Percentiles rank a stretch among this genome's conserved stretches.
These are phyloP conservation scores for Nephrotoma appendiculata DNA, from an alignment of 2,888 invertebrate species.

Conservation along the genomic window DNA sequence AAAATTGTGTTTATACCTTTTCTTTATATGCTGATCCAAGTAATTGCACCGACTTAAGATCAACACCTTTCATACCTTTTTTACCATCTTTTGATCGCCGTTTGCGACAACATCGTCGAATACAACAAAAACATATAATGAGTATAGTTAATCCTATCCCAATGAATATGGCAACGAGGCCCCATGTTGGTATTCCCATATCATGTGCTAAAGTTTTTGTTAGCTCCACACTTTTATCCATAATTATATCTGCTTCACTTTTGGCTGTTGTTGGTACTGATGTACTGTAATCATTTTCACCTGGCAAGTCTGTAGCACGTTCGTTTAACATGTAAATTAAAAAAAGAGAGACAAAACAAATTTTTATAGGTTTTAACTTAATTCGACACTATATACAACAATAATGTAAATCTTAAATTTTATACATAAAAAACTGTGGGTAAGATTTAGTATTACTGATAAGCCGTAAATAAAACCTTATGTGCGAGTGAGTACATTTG, in stretches of 20 bases:
- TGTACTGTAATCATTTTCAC: neutral
- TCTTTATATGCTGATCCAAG: conserved; percentile 95
- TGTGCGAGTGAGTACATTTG: neutral
- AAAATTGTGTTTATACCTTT: conserved; percentile 55
- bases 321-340: neutral
- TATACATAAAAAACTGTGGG: neutral
- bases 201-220: conserved; percentile 49
- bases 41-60: conserved; percentile 91
- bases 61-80: conserved; percentile 88
- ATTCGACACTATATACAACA: neutral
- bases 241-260: conserved; percentile 23
- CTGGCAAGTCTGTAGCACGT: neutral
- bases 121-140: conserved; percentile 81
- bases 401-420: neutral
- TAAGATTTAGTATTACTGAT: neutral
- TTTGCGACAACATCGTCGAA: conserved; percentile 82
- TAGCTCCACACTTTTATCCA: conserved; percentile 39
- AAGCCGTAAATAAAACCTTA: neutral
- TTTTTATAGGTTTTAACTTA: no score
- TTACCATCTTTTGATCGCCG: conserved; percentile 88
- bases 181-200: conserved; percentile 72
- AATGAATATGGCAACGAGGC: conserved; percentile 68
- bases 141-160: conserved; percentile 66
- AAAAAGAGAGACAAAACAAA: no score
- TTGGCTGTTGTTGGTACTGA: conserved; percentile 7